Conservation (phyloP, 1,140 invertebrate species). For the Drosophila pandora region DNA sequence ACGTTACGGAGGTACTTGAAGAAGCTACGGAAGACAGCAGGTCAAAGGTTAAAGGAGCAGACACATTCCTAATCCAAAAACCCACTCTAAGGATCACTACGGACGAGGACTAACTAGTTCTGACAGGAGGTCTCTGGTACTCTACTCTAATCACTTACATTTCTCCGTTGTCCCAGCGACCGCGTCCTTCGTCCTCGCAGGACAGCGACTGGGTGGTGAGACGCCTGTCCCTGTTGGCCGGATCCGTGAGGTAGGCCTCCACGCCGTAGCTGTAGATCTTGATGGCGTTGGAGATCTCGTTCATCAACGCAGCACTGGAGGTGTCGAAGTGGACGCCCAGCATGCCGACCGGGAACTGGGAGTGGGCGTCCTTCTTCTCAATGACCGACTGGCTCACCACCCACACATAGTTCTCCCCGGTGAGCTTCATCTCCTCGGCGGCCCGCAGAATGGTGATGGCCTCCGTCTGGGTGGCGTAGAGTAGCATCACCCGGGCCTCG, state of each 20-base stretch:
- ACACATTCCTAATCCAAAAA: neutral
- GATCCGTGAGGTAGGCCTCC: constrained; percentile 92
- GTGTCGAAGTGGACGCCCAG: constrained; percentile 97
- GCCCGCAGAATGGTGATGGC: constrained; percentile 92
- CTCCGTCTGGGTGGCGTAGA: constrained; percentile 95
- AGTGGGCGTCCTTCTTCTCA: constrained; percentile 89
- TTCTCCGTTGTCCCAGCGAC: constrained; percentile 83
- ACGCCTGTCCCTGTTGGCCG: constrained; percentile 87
- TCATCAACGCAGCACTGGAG: constrained; percentile 90
- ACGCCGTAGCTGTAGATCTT: constrained; percentile 96
- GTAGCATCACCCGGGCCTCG: constrained; percentile 96
- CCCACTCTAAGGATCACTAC: too few species aligned
- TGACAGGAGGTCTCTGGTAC: neutral
- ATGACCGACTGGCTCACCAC: constrained; percentile 98
- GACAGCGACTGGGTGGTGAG: constrained; percentile 90
- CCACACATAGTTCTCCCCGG: constrained; percentile 98
- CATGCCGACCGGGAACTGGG: constrained; percentile 96
- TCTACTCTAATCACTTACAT: constrained; percentile 57
- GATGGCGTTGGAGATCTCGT: constrained; percentile 94
- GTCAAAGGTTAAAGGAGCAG: neutral
- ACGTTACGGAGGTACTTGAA: constrained; percentile 93
- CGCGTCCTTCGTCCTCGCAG: constrained; percentile 85
- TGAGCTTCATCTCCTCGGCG: constrained; percentile 93
- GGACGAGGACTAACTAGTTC: too few species aligned
- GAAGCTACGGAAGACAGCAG: constrained; percentile 81